These are phyloP conservation scores for Xiphias gladius DNA, from an alignment of 2,113 vertebrate genomes.

Conservation along the genomic window DNA sequence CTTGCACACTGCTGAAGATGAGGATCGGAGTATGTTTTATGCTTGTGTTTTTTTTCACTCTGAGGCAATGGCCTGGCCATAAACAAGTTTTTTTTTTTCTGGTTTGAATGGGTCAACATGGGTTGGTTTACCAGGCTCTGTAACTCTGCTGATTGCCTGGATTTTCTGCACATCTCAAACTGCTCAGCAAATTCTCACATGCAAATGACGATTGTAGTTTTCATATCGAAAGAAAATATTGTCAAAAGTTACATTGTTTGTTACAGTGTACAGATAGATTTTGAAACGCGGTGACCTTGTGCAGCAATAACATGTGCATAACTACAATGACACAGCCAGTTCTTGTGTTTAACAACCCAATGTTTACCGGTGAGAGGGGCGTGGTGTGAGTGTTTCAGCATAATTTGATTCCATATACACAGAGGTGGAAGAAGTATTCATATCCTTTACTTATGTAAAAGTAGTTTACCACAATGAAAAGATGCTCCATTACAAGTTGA, in stretches of 20 bases:
- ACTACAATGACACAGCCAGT: neutral
- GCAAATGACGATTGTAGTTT: neutral
- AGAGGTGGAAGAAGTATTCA: neutral
- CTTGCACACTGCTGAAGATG: conserved; percentile 34
- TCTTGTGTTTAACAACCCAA: neutral
- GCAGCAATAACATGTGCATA: neutral
- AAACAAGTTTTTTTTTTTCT: conserved; percentile 7
- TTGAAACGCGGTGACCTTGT: neutral
- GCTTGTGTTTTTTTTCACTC: neutral
- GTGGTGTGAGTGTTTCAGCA: neutral
- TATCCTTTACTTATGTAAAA: neutral
- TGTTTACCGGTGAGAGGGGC: neutral
- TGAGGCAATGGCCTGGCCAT: neutral
- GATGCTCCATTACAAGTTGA: neutral
- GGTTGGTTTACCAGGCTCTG: neutral
- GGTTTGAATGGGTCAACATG: neutral
- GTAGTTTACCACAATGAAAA: neutral
- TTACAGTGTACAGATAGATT: no score
- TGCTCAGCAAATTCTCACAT: neutral
- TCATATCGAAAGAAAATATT: neutral
- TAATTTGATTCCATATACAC: neutral
- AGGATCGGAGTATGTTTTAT: neutral
- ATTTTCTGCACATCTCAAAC: neutral
- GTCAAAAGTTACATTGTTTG: neutral
- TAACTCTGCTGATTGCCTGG: neutral